Conservation (phyloP, 2,113 vertebrate species). For the Triplophysa tibetana region DNA sequence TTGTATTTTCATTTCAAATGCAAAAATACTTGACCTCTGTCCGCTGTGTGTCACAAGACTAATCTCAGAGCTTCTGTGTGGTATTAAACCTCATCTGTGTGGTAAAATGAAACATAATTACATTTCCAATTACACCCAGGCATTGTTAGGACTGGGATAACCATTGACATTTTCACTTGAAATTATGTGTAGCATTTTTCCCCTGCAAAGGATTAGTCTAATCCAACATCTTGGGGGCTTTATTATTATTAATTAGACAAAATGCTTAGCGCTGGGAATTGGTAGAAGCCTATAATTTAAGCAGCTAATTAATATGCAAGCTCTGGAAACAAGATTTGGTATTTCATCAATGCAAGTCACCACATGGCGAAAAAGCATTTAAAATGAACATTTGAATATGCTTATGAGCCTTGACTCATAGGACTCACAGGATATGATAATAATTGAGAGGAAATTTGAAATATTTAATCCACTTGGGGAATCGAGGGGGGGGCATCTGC, state of each 20-base stretch:
- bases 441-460: conserved; percentile 46
- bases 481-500: conserved; percentile 38
- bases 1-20: conserved; percentile 24
- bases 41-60: conserved; percentile 45
- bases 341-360: conserved; percentile 57
- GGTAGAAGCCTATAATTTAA: conserved; percentile 56
- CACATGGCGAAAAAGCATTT: conserved; percentile 53
- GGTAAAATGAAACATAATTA: conserved; percentile 59
- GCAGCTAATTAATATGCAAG: conserved; percentile 63
- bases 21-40: conserved; percentile 46
- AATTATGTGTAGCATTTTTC: conserved; percentile 53
- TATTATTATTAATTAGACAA: conserved; percentile 66
- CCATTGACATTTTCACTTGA: conserved; percentile 62
- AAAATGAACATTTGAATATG: conserved; percentile 60
- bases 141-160: conserved; percentile 57
- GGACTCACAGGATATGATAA: conserved; percentile 48
- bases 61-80: conserved; percentile 52
- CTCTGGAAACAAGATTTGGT: conserved; percentile 60
- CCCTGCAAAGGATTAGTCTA: conserved; percentile 62
- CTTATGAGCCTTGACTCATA: conserved; percentile 55
- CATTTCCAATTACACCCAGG: conserved; percentile 52
- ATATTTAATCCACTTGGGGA: conserved; percentile 53
- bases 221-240: conserved; percentile 61
- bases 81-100: conserved; percentile 52
- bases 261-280: conserved; percentile 63